Percentiles rank a stretch among this genome's conserved stretches.
phyloP scores from a whole-genome alignment of 2,797 vertebrate genomes.

The Muscicapa comitata region DNA sequence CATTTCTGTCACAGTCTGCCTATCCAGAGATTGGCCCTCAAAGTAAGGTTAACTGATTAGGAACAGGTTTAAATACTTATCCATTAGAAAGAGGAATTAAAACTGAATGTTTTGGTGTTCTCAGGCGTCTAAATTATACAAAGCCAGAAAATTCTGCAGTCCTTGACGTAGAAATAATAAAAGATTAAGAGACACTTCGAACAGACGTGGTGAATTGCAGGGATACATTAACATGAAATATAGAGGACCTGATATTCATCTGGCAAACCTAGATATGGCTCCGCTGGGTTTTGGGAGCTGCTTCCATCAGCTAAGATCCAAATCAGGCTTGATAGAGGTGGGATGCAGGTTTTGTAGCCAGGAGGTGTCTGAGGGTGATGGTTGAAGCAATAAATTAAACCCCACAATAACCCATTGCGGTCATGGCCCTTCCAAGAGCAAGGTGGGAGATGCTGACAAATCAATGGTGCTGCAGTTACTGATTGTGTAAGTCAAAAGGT shows the following conservation, averaged over 20 bases:
- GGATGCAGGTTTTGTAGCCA: background rate
- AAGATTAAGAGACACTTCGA: constrained; percentile 10
- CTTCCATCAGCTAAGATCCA: background rate
- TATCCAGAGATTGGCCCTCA: background rate
- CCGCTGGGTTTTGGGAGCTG: background rate
- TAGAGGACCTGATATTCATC: background rate
- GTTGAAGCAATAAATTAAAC: background rate
- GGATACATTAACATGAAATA: background rate
- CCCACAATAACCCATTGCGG: background rate
- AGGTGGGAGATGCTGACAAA: background rate
- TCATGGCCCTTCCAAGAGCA: background rate
- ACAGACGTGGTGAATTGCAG: background rate
- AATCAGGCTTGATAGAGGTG: background rate
- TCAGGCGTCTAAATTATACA: background rate
- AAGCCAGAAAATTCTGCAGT: background rate
- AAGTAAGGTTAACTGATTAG: background rate
- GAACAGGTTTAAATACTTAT: background rate
- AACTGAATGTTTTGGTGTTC: background rate
- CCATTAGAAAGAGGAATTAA: background rate
- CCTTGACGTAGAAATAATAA: background rate
- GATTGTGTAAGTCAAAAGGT: background rate
- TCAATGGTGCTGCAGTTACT: background rate
- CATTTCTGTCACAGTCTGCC: background rate
- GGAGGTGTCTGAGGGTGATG: background rate
- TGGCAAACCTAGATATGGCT: background rate